Evolutionary conservation across 64 coral and sea anemone species (phyloP), one percentile per base, ranked within the genome.

Genomic region (Cladopsammia gracilis): DNA sequence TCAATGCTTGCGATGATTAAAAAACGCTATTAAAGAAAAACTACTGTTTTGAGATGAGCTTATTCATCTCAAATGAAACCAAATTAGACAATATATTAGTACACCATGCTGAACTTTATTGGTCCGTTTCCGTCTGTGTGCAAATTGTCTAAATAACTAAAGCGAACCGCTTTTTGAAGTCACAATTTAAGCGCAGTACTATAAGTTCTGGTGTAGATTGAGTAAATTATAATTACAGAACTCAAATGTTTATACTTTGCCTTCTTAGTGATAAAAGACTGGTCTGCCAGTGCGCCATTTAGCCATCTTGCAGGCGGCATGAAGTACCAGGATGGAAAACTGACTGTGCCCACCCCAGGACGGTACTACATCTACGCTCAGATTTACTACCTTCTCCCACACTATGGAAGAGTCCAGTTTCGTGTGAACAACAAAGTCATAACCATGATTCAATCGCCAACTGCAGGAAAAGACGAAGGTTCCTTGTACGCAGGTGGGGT

Each of bases 301-400:
- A 77, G 75, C n/a, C 75, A 54, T 57, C 75, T 77, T 25, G 19
- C 49, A 54, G 75, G 75, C 20, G 75, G 50, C 2, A 77, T 77
- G 75, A 77, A 22, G 19, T 77, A 54, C 75, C 5, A 22, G 1
- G 0, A 77, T 56, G 50, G 75, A 54, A 25, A 54, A 25, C 75
- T 77, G 75, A 77, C 20, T 19, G 48, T 77, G 46, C 75, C 75
- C 16, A 23, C 18, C 9, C 15, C 48, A 57, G 75, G 50, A 77
- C 10, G 0, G 72, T 75, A 49, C 14, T 75, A 75, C 0, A 49
- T 75, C 16, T 75, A 49, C 72, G 44, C 18, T 20, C 44, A 75
- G 4, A 4, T 75, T 13, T 14, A 75, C 5, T 75, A 20, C 6
- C 34, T 0, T 34, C 34, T 0, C 34, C 1, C 2, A 18, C 4